Evolutionary conservation across 2,888 invertebrate species (phyloP), one percentile per base, ranked within the genome.

Genomic region (Thumatha senex): DNA sequence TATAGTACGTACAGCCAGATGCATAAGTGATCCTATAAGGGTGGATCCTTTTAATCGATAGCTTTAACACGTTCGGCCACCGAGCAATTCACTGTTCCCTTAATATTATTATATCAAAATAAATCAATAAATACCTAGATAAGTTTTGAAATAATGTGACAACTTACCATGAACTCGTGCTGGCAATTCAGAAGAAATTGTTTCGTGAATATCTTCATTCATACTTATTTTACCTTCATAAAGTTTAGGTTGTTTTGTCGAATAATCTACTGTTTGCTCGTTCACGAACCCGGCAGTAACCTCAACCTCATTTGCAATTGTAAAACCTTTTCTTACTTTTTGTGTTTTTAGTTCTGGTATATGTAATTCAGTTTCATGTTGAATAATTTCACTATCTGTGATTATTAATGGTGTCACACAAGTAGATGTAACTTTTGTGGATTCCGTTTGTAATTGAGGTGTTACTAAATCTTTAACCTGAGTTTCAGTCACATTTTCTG

Each of bases 301-400:
- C 56, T 80, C 72, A 15, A 88, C 48, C 71, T 84, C 90, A 60
- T 80, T 82, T 34, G 76, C 76, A 3, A 82, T 52, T 40, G 75
- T 82, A 39, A 88, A 68, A 51, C 70, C 72, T 69, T 86, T 70
- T 34, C 57, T 76, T 51, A 80, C 61, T 54, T 72, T 80, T 70
- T 82, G 82, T 72, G 76, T 63, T 56, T 73, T 76, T 30, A 80
- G 77, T 72, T 74, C 61, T 51, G 58, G 64, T 68, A 81, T 58
- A 55, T 64, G 50, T 57, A 92, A 74, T 50, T 82, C 77, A 44
- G 78, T 78, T 81, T 92, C 92, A 62, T 78, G 81, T 74, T 86
- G 83, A 30, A 89, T 58, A 55, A 78, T 75, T 43, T 76, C 72
- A 51, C 78, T 85, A 63, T 92, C 84, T 54, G 84, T 85, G 52